phyloP scores from a whole-genome alignment of 1,140 invertebrate species.

The Calephelis virginiensis region DNA sequence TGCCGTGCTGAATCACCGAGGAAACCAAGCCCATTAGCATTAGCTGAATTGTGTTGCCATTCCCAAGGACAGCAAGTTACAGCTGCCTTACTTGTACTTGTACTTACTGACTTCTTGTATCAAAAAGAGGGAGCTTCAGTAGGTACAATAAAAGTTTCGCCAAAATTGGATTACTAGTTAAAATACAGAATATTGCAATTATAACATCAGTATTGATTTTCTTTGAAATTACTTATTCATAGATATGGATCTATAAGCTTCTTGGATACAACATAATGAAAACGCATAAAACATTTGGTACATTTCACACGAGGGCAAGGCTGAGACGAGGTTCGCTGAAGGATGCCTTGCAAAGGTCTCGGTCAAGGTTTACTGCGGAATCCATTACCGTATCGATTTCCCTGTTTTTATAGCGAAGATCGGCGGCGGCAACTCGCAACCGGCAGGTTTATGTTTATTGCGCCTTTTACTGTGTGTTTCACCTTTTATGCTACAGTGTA shows the following conservation, averaged over 20 bases:
- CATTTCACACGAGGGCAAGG: constrained; percentile 25
- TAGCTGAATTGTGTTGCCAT: no score
- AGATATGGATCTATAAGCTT: background rate
- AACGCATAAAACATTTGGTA: constrained; percentile 13
- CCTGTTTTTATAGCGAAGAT: constrained; percentile 11
- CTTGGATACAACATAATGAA: background rate
- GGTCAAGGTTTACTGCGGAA: constrained; percentile 33
- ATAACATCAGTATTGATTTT: no score
- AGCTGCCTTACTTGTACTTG: no score
- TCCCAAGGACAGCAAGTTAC: no score
- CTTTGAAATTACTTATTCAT: no score
- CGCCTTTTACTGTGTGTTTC: background rate
- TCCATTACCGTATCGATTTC: constrained; percentile 23
- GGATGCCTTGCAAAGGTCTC: constrained; percentile 31
- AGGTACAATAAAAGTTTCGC: no score
- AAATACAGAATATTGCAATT: no score
- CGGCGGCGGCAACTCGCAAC: background rate
- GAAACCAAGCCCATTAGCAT: no score
- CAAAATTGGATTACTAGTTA: no score
- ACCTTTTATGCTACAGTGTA: background rate
- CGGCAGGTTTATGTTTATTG: background rate
- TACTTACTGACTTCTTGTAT: no score
- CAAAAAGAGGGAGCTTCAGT: no score
- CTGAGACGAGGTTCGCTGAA: constrained; percentile 25
- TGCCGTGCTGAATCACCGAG: no score